Percentiles rank a stretch among this genome's conserved stretches.
Evolutionary conservation across 2,888 invertebrate genomes (phyloP).

Genomic region (Esperia sulphurella): DNA sequence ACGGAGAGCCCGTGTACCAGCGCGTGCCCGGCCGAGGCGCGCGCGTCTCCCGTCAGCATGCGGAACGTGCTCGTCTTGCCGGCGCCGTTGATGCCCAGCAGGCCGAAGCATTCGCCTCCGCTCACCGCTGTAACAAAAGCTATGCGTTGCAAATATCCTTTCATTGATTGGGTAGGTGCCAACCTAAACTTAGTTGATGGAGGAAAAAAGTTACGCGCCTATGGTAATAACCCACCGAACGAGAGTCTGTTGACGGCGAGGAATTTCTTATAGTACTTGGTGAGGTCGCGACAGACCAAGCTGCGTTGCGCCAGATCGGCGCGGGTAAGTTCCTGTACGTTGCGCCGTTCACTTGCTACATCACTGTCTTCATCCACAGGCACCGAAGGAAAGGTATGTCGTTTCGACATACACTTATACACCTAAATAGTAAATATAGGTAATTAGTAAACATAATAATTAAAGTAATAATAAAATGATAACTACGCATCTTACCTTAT

Average conservation of each 20-base stretch:
- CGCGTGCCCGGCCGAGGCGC: slow-evolving; percentile 83
- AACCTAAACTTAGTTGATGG: too few relatives aligned
- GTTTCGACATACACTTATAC: too few relatives aligned
- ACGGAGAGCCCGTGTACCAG: slow-evolving; percentile 81
- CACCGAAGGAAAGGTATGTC: slow-evolving; percentile 14
- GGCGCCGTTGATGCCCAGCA: slow-evolving; percentile 91
- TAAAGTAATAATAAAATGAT: too few relatives aligned
- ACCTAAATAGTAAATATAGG: too few relatives aligned
- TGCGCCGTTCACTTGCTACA: slow-evolving; percentile 75
- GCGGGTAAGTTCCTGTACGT: slow-evolving; percentile 59
- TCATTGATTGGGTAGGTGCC: too few relatives aligned
- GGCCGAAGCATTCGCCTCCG: slow-evolving; percentile 88
- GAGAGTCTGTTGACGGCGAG: slow-evolving; percentile 88
- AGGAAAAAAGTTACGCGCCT: too few relatives aligned
- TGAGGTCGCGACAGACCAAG: slow-evolving; percentile 83
- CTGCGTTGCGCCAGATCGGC: slow-evolving; percentile 61
- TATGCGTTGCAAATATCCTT: too few relatives aligned
- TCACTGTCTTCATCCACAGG: slow-evolving; percentile 75
- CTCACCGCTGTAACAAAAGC: slow-evolving; percentile 76
- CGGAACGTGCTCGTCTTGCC: slow-evolving; percentile 95
- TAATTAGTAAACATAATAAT: too few relatives aligned
- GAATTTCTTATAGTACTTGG: slow-evolving; percentile 85
- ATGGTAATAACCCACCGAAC: slow-evolving; percentile 70
- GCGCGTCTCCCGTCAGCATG: slow-evolving; percentile 91
- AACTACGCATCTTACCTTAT: slow-evolving; percentile 71